phyloP scores from a whole-genome alignment of 2,113 vertebrate genomes.

The Galbula dea region DNA sequence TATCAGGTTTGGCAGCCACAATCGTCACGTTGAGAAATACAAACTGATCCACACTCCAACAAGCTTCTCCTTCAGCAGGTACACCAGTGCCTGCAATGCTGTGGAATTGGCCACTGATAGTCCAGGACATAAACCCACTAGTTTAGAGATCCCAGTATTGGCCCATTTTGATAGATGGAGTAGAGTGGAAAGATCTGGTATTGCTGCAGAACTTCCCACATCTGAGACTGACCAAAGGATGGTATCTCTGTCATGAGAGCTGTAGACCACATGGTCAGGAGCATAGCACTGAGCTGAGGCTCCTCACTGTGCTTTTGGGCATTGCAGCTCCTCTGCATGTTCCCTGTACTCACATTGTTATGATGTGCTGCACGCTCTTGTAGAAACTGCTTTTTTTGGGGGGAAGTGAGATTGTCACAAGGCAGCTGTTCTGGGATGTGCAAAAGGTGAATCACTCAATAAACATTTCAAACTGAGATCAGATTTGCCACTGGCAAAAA shows the following conservation, averaged over 20 bases:
- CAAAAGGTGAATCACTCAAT: not conserved
- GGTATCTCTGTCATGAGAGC: not conserved
- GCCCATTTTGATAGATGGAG: not conserved
- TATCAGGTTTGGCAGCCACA: slow-evolving; percentile 52
- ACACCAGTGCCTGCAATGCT: not conserved
- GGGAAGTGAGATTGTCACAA: not conserved
- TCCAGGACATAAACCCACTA: not conserved
- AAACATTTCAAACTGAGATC: slow-evolving; percentile 19
- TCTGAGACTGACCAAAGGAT: not conserved
- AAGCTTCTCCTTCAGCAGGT: not conserved
- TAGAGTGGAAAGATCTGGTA: not conserved
- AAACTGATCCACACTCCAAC: not conserved
- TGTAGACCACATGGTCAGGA: not conserved
- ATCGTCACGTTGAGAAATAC: slow-evolving; percentile 24
- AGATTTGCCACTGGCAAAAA: not conserved
- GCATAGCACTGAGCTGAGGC: not conserved
- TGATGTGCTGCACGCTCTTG: rapidly evolving
- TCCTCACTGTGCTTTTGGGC: not conserved
- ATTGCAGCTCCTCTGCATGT: not conserved
- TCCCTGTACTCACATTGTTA: not conserved
- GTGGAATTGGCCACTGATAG: not conserved
- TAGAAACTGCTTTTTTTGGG: not conserved
- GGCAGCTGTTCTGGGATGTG: not conserved
- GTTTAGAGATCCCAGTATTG: not conserved
- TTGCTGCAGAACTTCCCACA: not conserved